Percentiles rank a stretch among this genome's conserved stretches.
Evolutionary conservation across 1,140 invertebrate species (phyloP).

Genomic region (Zaprionus vittiger): DNA sequence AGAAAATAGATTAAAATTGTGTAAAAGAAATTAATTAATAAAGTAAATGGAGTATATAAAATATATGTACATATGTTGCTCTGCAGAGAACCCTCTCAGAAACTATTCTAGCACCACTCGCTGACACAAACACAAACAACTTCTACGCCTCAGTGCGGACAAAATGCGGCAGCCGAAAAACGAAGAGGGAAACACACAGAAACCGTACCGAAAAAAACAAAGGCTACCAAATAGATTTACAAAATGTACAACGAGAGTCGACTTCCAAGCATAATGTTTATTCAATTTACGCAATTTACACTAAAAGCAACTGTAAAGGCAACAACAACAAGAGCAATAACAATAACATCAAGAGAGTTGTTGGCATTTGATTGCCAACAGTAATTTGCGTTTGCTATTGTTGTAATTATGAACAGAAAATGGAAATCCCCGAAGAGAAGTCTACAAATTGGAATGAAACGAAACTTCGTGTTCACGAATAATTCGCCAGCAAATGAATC

Average conservation of each 20-base stretch:
- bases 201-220: constrained; percentile 42
- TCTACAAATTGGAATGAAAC: background rate
- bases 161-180: constrained; percentile 25
- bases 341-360: constrained; percentile 24
- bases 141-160: constrained; percentile 62
- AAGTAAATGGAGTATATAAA: background rate
- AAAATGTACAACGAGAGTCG: constrained; percentile 62
- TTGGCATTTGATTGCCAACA: constrained; percentile 62
- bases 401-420: constrained; percentile 72
- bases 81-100: background rate
- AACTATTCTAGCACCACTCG: constrained; percentile 43
- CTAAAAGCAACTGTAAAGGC: constrained; percentile 31
- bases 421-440: constrained; percentile 21
- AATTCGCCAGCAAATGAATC: constrained; percentile 50
- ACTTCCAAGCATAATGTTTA: constrained; percentile 71
- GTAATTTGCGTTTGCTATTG: constrained; percentile 43
- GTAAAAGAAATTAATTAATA: background rate
- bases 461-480: constrained; percentile 43
- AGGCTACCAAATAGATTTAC: constrained; percentile 63
- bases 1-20: background rate
- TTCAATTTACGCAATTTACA: constrained; percentile 80
- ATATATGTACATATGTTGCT: background rate
- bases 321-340: constrained; percentile 16
- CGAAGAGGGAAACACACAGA: constrained; percentile 1
- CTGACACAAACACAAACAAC: constrained; percentile 21